A percentile compares a stretch with the other conserved stretches of the same genome.
Conservation (phyloP, 2,797 vertebrate species). For the Sebastes nivosus region DNA sequence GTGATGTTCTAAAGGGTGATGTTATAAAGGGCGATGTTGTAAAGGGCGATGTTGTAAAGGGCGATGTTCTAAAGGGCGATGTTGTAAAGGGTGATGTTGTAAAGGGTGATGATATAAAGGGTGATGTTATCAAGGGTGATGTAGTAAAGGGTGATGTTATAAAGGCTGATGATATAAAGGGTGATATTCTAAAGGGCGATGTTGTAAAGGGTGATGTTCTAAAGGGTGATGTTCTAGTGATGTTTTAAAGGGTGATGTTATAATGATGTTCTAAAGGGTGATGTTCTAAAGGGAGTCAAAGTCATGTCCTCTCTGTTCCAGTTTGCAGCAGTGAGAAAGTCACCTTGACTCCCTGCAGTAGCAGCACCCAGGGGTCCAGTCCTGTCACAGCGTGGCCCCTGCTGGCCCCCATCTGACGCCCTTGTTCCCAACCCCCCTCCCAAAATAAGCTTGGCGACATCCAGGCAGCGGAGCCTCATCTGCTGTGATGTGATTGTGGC, state of each 20-base stretch:
- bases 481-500: conserved; percentile 15
- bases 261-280: too few species aligned
- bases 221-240: too few species aligned
- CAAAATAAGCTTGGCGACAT: not conserved
- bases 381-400: conserved; percentile 15
- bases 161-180: too few species aligned
- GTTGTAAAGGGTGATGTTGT: rapidly evolving
- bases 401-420: conserved; percentile 13
- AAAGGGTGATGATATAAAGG: too few species aligned
- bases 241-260: too few species aligned
- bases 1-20: too few species aligned
- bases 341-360: not conserved
- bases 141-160: rapidly evolving
- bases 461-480: not conserved
- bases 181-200: too few species aligned
- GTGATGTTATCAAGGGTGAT: too few species aligned
- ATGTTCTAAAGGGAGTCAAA: too few species aligned
- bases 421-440: not conserved
- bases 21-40: rapidly evolving
- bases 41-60: too few species aligned
- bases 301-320: not conserved
- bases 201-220: too few species aligned
- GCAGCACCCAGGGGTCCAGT: not conserved
- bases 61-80: too few species aligned
- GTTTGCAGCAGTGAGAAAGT: not conserved